Evolutionary conservation across 2,113 vertebrate species (phyloP), one percentile per base, ranked within the genome.

Genomic region (Chloropsis hardwickii): DNA sequence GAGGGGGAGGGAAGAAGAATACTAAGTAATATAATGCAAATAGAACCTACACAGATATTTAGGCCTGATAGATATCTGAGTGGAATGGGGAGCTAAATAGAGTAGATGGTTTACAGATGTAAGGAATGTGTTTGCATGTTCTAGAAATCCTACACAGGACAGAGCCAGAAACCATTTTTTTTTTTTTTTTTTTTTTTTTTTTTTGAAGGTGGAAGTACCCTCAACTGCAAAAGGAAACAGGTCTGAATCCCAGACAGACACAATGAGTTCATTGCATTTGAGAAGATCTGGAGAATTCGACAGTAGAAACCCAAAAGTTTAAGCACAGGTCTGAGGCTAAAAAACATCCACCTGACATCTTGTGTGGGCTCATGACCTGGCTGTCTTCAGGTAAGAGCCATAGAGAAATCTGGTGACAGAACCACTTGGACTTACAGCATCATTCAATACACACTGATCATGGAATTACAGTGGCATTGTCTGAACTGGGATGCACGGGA

Each of bases 181-280:
- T 45, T 22, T n/a, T n/a, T 45, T 53, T 29, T n/a, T n/a, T n/a
- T n/a, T n/a, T n/a, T 29, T 22, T 11, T 65, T 54, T 28, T 11
- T 15, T 9, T 42, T 25, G 12, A 48, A 40, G 15, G 2, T 12
- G 42, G 29, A 47, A 62, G 39, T 66, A 3, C 15, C 23, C 14
- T 40, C 39, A 40, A 10, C 20, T 20, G 9, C 18, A 90, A 65
- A 56, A 0, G 0, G 28, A 21, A 37, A 53, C 47, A 53, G 10
- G 9, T 22, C 23, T 57, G 40, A 81, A 22, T 1, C 17, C 54
- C 45, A 22, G 12, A 14, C 8, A 61, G 37, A 22, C 3, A 17
- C 5, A 48, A 35, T 0, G 22, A 6, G 5, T 20, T 53, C 50
- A 23, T 27, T 11, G 11, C 5, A 5, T 17, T 11, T 42, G 14